These are phyloP conservation scores for Dissostichus mawsoni DNA, from an alignment of 2,113 vertebrate species.

Conservation along the genomic window DNA sequence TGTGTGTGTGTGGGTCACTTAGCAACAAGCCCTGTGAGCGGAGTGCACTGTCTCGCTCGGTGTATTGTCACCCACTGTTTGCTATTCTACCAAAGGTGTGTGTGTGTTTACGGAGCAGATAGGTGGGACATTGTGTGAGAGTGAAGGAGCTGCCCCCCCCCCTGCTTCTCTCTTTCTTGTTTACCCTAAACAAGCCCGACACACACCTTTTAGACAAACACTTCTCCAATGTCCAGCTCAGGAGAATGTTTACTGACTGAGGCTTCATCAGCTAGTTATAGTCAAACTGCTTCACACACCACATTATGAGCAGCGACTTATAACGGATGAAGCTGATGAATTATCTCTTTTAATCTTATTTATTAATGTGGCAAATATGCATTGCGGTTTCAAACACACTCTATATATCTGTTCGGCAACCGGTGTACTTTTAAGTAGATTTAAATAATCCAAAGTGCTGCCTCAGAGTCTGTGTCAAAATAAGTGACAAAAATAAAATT, in stretches of 20 bases:
- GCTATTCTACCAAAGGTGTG: conserved; percentile 64
- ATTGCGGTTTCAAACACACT: no score
- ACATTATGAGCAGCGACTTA: not conserved
- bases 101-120: conserved; percentile 68
- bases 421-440: no score
- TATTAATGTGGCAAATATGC: no score
- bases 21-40: conserved; percentile 65
- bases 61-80: conserved; percentile 44
- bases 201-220: conserved; percentile 15
- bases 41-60: conserved; percentile 33
- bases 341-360: no score
- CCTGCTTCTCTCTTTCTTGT: conserved; percentile 51
- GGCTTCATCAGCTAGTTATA: conserved; percentile 38
- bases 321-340: not conserved
- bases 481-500: no score
- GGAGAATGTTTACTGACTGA: conserved; percentile 1
- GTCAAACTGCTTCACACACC: not conserved
- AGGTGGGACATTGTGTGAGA: conserved; percentile 62
- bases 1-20: conserved; percentile 58
- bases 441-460: no score
- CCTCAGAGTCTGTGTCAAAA: no score
- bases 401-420: no score
- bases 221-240: conserved; percentile 8
- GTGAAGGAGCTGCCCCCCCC: conserved; percentile 30
- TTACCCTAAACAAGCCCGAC: conserved; percentile 42